Base-by-base conservation (phyloP, 2,797 vertebrate species). In the Acanthurus lineatus region DNA sequence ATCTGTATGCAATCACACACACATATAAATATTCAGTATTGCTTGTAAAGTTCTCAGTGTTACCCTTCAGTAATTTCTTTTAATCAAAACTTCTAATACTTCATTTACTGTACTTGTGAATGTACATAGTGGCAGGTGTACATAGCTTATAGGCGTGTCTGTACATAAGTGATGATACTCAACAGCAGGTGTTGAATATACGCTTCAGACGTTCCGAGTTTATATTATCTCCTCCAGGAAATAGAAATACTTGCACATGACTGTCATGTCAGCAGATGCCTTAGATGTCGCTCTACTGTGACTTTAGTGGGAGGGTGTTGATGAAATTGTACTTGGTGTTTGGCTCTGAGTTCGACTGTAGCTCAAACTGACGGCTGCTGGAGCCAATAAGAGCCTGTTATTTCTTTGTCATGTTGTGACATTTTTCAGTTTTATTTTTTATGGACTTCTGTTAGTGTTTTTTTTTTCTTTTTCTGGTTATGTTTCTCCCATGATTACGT, bases 201-300 rank as follows among this genome's bases (percentile, higher is more conserved):
- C 28, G 68, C 70, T 80, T 78, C 42, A 78, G 67, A 87, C 6
- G 66, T 88, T 86, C 69, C 54, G 0, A 51, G 6, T 53, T 48
- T 60, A 2, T 16, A 19, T 0, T 0, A 22, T 42, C 68, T 42
- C 70, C 61, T 83, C 28, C 38, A 17, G 63, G 73, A 69, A 52
- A 42, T 66, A 38, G 51, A 72, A 28, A 71, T 19, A 45, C 65
- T 81, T 85, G 84, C 83, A 88, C 77, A 81, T 83, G 63, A 60
- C 79, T 73, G 79, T 81, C 57, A 17, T 40, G 75, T 81, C 77
- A 73, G 73, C 67, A 64, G 66, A 80, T 75, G 84, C 82, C 88
- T 90, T 88, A 85, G 73, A 80, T 74, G 69, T 86, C 53, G 2
- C 69, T 73, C 51, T 65, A 22, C 57, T 68, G 47, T 67, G 77